A percentile compares a stretch with the other conserved stretches of the same genome.
phyloP scores from a whole-genome alignment of 2,113 vertebrate species.

The Pipa parva region DNA sequence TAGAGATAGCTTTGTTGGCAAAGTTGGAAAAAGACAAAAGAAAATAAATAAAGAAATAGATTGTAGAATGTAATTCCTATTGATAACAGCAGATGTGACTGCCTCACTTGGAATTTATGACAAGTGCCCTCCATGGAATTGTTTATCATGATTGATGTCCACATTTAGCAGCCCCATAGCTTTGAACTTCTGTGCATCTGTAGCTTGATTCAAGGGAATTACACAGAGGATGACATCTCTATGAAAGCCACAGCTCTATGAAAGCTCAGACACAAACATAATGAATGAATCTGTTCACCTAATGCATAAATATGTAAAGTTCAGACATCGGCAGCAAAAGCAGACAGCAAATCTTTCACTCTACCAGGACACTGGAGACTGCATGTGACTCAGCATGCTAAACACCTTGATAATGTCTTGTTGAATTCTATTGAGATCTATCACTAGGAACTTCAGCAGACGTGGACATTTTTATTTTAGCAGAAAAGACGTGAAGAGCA shows the following conservation, averaged over 20 bases:
- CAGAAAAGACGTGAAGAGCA: not conserved
- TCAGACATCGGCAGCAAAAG: conserved; percentile 49
- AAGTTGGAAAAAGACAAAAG: conserved; percentile 31
- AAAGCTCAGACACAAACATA: conserved; percentile 44
- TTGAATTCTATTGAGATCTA: not conserved
- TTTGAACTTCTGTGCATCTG: conserved; percentile 46
- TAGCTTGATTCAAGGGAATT: conserved; percentile 49
- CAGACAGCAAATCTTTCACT: conserved; percentile 49
- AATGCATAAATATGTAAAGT: conserved; percentile 52
- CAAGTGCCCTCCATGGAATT: conserved; percentile 40
- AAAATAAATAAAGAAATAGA: conserved; percentile 28
- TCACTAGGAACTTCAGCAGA: conserved; percentile 22
- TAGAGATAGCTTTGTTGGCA: not conserved
- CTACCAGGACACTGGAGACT: conserved; percentile 26
- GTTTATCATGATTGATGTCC: conserved; percentile 45
- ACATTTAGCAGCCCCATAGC: conserved; percentile 40
- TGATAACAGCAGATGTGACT: conserved; percentile 37
- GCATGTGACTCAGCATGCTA: conserved; percentile 35
- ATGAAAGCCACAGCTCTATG: conserved; percentile 45
- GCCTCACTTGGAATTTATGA: conserved; percentile 43
- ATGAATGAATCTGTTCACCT: conserved; percentile 49
- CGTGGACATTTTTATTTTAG: conserved; percentile 6
- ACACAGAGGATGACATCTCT: conserved; percentile 52
- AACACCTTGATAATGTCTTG: conserved; percentile 18
- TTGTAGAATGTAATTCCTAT: not conserved